These are phyloP conservation scores for Ylistrum balloti DNA, from an alignment of 1,140 invertebrate genomes.

Conservation along the genomic window DNA sequence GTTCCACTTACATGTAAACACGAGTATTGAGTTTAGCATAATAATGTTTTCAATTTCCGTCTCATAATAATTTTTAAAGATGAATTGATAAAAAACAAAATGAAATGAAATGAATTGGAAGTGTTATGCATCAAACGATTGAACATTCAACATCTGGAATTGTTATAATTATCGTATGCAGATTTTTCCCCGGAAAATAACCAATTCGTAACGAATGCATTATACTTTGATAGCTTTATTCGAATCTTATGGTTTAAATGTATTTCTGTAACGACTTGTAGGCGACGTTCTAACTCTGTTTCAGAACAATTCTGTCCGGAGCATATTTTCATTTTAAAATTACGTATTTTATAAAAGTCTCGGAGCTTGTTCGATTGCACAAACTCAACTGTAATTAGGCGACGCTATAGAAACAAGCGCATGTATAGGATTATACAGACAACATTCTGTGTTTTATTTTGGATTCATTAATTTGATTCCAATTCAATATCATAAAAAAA, in stretches of 20 bases:
- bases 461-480: neutral
- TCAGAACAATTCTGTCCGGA: neutral
- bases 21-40: neutral
- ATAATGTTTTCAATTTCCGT: too few species aligned
- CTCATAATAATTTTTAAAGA: neutral
- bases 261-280: neutral
- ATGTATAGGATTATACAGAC: neutral
- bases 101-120: neutral
- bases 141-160: neutral
- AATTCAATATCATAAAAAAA: neutral
- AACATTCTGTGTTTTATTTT: neutral
- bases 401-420: neutral
- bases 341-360: neutral
- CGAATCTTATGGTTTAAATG: neutral
- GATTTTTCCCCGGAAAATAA: neutral
- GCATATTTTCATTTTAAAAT: neutral
- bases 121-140: neutral
- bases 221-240: constrained; percentile 11
- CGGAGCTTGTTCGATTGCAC: neutral
- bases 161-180: constrained; percentile 31
- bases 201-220: neutral
- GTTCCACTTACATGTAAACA: too few species aligned
- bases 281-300: constrained; percentile 32
- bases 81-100: neutral
- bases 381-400: neutral